Evolutionary conservation across 53 echinoderm and acorn worm genomes (phyloP), one percentile per base, ranked within the genome.

Genomic region (Zoroaster sp.): DNA sequence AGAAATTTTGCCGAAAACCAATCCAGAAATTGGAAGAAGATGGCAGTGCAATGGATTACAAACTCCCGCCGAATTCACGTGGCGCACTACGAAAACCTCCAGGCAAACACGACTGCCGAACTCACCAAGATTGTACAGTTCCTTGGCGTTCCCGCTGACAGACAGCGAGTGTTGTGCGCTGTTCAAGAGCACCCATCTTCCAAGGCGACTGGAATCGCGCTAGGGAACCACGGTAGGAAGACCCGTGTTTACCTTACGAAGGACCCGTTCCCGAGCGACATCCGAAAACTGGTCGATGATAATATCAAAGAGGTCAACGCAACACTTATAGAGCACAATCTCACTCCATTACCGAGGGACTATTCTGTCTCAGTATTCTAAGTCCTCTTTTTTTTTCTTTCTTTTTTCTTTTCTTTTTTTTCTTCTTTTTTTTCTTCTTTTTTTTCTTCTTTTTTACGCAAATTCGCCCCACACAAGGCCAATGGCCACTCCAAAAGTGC

Each of bases 181-280:
- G 74, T 94, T 59, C 30, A 88, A 11, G 92, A 87, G 69, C 77
- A 82, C 66, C 96, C 92, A 28, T 74, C 94, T 28, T 94, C 94
- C 25, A 53, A 82, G 66, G 63, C 90, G 33, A 94, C 94, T 18
- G 92, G 94, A 30, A 37, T 88, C n/a, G 67, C 83, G 30, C 92
- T 94, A 14, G 94, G 94, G 1, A 94, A 92, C 86, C 91, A 91
- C 30, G 93, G 91, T 2, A 63, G 85, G 15, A 91, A 93, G 59
- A 93, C 95, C 3, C 79, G 95, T 11, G 91, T 80, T 9, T 93
- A 93, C 42, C 49, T 93, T 1, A 93, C 95, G 0, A 52, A 87
- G 12, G 72, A 91, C 51, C 91, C 91, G 17, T 91, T 91, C 32
- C 53, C 86, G 25, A 40, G 34, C 63, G 68, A 69, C 11, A 30